A percentile compares a stretch with the other conserved stretches of the same genome.
Conservation (phyloP, 1,140 invertebrate genomes). For the Aleiodes sp. region DNA sequence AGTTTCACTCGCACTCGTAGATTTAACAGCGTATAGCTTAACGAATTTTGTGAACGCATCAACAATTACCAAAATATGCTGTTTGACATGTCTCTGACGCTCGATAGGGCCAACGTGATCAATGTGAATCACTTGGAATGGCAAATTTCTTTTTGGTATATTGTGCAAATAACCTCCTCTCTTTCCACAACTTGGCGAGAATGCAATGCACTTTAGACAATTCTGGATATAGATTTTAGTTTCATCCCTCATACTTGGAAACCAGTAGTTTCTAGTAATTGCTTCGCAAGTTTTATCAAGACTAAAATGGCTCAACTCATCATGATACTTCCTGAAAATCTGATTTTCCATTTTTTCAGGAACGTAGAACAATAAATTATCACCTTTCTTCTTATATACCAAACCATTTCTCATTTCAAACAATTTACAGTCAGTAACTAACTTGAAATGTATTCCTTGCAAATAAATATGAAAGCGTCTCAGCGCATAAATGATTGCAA, state of each 20-base stretch:
- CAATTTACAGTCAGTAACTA: constrained; percentile 10
- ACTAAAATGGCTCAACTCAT: neutral
- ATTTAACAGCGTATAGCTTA: constrained; percentile 13
- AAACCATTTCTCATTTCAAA: constrained; percentile 3
- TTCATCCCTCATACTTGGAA: neutral
- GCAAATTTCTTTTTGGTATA: constrained; percentile 24
- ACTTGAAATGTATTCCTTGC: constrained; percentile 17
- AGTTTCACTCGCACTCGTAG: constrained; percentile 4
- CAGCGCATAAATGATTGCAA: constrained; percentile 34
- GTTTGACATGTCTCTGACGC: constrained; percentile 33
- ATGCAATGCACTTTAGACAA: neutral
- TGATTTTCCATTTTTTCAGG: neutral
- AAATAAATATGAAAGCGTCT: constrained; percentile 33
- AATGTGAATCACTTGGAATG: constrained; percentile 49
- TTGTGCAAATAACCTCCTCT: neutral
- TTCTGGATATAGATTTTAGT: neutral
- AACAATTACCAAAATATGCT: constrained; percentile 47
- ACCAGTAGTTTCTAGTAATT: neutral
- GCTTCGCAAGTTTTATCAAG: neutral
- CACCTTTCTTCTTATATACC: neutral
- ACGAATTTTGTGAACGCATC: constrained; percentile 50
- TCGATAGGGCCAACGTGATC: constrained; percentile 43
- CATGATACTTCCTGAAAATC: neutral
- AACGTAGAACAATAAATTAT: neutral
- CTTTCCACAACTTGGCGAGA: neutral